Evolutionary conservation across 2,113 vertebrate species (phyloP).

Genomic region (Amazona guildingii): DNA sequence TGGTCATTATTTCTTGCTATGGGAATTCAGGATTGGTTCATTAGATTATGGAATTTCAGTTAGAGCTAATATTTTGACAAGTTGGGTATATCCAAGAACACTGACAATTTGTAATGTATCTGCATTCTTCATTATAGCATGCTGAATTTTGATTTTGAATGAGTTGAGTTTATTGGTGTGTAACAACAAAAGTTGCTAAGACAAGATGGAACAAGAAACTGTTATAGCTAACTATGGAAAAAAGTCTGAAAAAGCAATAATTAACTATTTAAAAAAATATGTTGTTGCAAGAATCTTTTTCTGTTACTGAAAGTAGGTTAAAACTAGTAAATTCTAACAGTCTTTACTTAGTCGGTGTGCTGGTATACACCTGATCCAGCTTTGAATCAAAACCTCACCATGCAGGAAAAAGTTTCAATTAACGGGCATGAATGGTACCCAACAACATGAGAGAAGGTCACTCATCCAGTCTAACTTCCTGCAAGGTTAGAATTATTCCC

Average conservation of each 20-base stretch:
- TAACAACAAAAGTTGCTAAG: background rate
- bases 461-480: background rate
- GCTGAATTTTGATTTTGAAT: background rate
- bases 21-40: background rate
- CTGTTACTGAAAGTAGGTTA: background rate
- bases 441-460: background rate
- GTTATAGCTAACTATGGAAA: background rate
- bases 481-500: background rate
- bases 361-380: background rate
- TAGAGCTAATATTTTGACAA: background rate
- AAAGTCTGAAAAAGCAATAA: background rate
- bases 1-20: background rate
- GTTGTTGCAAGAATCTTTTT: background rate
- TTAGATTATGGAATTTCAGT: background rate
- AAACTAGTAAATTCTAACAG: background rate
- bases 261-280: background rate
- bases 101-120: background rate
- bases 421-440: background rate
- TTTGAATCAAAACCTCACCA: conserved; percentile 1
- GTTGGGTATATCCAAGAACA: background rate
- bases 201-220: background rate
- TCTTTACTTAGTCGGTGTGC: background rate
- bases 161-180: background rate
- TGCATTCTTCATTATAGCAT: background rate
- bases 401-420: background rate